A percentile compares a stretch with the other conserved stretches of the same genome.
Evolutionary conservation across 2,888 invertebrate genomes (phyloP).

Genomic region (Theretra japonica): DNA sequence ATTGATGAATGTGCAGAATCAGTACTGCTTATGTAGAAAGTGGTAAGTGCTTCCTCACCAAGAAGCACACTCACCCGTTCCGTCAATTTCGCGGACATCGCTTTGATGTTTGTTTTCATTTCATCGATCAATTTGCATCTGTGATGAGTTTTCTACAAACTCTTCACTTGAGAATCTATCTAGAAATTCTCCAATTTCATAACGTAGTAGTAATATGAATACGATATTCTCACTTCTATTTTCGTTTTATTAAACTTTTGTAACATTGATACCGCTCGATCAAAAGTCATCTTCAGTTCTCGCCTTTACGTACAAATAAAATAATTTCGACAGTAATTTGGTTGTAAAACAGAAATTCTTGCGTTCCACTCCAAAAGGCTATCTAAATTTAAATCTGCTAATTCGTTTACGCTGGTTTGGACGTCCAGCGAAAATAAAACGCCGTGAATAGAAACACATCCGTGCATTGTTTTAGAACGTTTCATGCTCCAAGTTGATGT

Average conservation of each 20-base stretch:
- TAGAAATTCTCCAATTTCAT: background rate
- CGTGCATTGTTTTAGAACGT: constrained; percentile 45
- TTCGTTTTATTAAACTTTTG: background rate
- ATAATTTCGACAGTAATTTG: background rate
- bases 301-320: background rate
- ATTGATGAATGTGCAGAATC: constrained; percentile 24
- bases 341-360: constrained; percentile 3
- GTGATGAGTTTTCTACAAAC: background rate
- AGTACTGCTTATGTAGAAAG: constrained; percentile 1
- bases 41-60: background rate
- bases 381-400: constrained; percentile 13
- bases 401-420: constrained; percentile 17
- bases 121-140: background rate
- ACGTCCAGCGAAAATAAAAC: constrained; percentile 36
- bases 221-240: background rate
- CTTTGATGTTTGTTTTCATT: constrained; percentile 19
- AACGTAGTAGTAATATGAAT: background rate
- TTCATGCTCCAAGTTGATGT: constrained; percentile 37
- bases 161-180: background rate
- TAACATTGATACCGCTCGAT: background rate
- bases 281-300: background rate
- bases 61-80: background rate
- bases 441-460: constrained; percentile 43
- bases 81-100: constrained; percentile 1
- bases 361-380: background rate